These are phyloP conservation scores for Psittacula cyanocephala DNA, from an alignment of 2,113 vertebrate species.

Conservation along the genomic window DNA sequence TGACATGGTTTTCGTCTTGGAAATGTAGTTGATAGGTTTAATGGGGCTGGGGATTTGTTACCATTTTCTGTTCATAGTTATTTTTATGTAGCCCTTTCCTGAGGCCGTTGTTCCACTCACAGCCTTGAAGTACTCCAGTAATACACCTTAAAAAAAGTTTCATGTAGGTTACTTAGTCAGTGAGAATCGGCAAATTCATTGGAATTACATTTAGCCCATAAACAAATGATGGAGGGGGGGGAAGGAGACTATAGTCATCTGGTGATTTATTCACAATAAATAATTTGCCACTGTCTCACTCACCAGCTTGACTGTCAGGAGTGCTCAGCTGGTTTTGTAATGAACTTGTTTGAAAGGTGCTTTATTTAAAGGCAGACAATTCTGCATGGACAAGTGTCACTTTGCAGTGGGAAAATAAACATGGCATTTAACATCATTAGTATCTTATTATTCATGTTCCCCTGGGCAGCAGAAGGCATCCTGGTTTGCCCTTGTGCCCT, in stretches of 20 bases:
- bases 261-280: slow-evolving; percentile 2
- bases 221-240: neutral
- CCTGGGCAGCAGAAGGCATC: neutral
- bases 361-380: slow-evolving; percentile 21
- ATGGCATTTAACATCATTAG: neutral
- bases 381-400: neutral
- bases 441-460: neutral
- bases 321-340: slow-evolving; percentile 17
- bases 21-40: neutral
- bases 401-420: neutral
- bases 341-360: slow-evolving; percentile 36
- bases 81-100: neutral
- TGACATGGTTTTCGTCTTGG: neutral
- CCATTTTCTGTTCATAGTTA: neutral
- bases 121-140: neutral
- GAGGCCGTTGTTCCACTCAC: neutral
- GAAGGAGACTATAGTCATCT: neutral
- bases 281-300: slow-evolving; percentile 42
- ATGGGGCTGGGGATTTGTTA: neutral
- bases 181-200: neutral
- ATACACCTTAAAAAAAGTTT: neutral
- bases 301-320: slow-evolving; percentile 32
- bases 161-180: neutral
- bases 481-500: neutral
- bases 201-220: neutral